Evolutionary conservation across 2,797 vertebrate genomes (phyloP).

Genomic region (Cossypha caffra): DNA sequence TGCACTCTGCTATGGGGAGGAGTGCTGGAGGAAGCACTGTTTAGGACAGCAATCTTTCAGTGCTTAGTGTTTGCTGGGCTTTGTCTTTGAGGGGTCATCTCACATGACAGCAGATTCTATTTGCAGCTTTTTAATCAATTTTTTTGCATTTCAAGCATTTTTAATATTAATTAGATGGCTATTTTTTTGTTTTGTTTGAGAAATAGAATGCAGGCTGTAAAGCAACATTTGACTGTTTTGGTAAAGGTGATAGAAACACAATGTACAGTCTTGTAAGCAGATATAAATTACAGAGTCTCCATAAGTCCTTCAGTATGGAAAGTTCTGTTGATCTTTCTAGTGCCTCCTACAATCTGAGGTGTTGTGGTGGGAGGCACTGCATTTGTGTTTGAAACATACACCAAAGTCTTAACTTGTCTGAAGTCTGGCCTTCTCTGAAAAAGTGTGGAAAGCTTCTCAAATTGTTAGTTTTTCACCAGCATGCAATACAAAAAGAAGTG

Average conservation of each 20-base stretch:
- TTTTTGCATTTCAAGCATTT: background rate
- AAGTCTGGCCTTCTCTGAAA: background rate
- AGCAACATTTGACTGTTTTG: background rate
- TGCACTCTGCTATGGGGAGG: constrained; percentile 40
- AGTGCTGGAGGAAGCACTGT: constrained; percentile 21
- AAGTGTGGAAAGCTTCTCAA: background rate
- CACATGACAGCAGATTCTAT: background rate
- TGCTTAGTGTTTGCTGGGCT: constrained; percentile 47
- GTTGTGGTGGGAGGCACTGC: background rate
- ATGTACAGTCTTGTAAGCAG: background rate
- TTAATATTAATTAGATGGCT: background rate
- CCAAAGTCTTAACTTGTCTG: background rate
- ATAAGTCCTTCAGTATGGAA: background rate
- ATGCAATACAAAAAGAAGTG: background rate
- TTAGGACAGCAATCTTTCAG: constrained; percentile 20
- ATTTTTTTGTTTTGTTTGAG: background rate
- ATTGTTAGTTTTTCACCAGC: background rate
- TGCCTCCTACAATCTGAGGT: background rate
- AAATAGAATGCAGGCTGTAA: background rate
- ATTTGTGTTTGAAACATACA: background rate
- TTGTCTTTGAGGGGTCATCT: constrained; percentile 40
- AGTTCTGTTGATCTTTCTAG: background rate
- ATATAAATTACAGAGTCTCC: background rate
- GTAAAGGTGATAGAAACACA: background rate
- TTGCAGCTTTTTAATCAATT: background rate